Base-by-base conservation (phyloP, 1,140 invertebrate genomes). In the Stenopsyche tienmushanensis region DNA sequence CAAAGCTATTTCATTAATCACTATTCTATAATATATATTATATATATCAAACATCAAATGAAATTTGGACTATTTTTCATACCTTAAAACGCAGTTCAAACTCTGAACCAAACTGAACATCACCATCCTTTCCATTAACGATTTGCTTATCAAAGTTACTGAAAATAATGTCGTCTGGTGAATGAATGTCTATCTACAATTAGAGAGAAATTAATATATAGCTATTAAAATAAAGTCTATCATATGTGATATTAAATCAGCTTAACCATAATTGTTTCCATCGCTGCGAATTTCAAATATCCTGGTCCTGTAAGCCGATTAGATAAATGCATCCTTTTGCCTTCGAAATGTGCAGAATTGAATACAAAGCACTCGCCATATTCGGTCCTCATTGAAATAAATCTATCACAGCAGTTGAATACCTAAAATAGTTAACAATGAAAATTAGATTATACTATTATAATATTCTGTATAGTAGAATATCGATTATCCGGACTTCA, bases 361-460 rank as follows among this genome's bases (percentile, higher is more conserved):
- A 83, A 69, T 8, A 77, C 72, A 71, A 74, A 83, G 69, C 82
- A 83, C 18, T 75, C 26, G 9, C 82, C 82, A 65, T 77, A 76
- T 72, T 83, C 81, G 1, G 82, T 83, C 24, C 75, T 64, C 17
- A 83, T 52, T 0, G 80, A 78, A 62, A 78, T 64, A 71, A 83
- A 82, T 58, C 79, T 67, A 34, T 78, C 73, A 65, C 82, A 83
- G 66, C 82, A 83, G 67, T 79, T 71, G 64, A 83, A 83, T 24
- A 64, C 45, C 62, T 82, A 53, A 74, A 64, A 55, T 26, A 39
- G 15, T 15, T 7, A 23, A 21, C n/a, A 52, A 54, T 45, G 24
- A 20, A 62, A 3, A 25, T 55, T 55, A 13, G 7, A 15, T n/a
- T 34, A 34, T 26, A 55, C 9, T n/a, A n/a, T n/a, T n/a, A n/a